Base-by-base conservation (phyloP, 2,113 vertebrate genomes). In the Macheiramphus alcinus region DNA sequence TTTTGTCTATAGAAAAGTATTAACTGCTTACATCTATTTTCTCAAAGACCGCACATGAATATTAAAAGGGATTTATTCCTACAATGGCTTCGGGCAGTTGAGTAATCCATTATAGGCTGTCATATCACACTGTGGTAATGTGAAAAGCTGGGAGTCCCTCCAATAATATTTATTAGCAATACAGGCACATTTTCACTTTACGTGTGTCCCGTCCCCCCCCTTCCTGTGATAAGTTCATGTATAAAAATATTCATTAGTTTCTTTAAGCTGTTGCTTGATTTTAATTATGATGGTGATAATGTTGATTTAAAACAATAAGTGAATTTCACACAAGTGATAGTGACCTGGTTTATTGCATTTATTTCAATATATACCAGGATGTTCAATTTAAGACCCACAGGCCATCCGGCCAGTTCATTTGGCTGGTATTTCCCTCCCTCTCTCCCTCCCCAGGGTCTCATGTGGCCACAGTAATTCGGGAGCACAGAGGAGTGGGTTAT, bases 21-120 rank as follows among this genome's bases (percentile, higher is more conserved):
- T 97, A 98, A 98, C 97, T 97, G 90, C 97, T 97, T 97, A 97
- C 97, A 98, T 98, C 97, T 98, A 98, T 98, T 98, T 98, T 96
- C 97, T 97, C 97, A 98, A 97, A 98, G 96, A 97, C 97, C 50
- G 63, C 91, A 97, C 97, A 97, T 98, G 97, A 98, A 98, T 98
- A 97, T 98, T 97, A 98, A 98, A 97, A 97, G 92, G 96, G 94
- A 98, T 98, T 98, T 98, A 98, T 98, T 96, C 95, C 94, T 96
- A 96, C 96, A 94, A 97, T 97, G 97, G 94, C 96, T 98, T 87
- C 82, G 47, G 97, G 97, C 95, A 97, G 96, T 96, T 96, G 94
- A 98, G 96, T 97, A 97, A 98, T 98, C 97, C 96, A 98, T 98
- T 98, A 97, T 94, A 97, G 76, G 93, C 93, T 97, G 96, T 97